phyloP scores from a whole-genome alignment of 2,113 vertebrate species.

The Corythornis vintsioides region DNA sequence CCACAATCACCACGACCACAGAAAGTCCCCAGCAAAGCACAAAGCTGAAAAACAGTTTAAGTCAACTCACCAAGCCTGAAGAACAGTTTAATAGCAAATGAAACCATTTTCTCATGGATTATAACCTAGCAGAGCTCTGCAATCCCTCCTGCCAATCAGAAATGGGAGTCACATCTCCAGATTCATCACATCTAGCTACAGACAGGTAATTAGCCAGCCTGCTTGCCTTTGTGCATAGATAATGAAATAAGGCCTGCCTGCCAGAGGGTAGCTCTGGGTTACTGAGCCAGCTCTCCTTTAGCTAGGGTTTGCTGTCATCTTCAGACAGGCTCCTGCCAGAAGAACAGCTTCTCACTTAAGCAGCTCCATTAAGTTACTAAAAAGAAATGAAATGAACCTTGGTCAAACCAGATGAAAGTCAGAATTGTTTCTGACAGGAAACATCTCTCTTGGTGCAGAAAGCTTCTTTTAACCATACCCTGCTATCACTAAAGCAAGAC shows the following conservation, averaged over 20 bases:
- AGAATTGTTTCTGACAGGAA: neutral
- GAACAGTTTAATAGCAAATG: neutral
- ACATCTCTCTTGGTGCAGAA: neutral
- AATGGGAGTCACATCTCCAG: neutral
- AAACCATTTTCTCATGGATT: neutral
- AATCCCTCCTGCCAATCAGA: neutral
- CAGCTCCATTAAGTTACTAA: neutral
- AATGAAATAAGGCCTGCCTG: neutral
- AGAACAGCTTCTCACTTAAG: neutral
- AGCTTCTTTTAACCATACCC: neutral
- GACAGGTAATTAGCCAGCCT: neutral
- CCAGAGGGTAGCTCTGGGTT: neutral
- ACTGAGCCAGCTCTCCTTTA: neutral
- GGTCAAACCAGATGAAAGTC: neutral
- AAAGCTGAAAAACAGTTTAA: neutral
- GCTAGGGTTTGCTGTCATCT: neutral
- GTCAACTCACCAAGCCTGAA: neutral
- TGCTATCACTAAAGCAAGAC: neutral
- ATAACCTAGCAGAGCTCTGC: neutral
- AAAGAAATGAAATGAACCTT: neutral
- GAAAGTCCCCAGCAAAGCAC: rapidly evolving
- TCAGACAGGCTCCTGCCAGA: neutral
- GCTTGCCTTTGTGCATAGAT: neutral
- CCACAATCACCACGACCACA: neutral
- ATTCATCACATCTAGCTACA: neutral